Percentiles rank a stretch among this genome's conserved stretches.
Evolutionary conservation across 2,888 invertebrate species (phyloP).

Genomic region (Netelia virgata): DNA sequence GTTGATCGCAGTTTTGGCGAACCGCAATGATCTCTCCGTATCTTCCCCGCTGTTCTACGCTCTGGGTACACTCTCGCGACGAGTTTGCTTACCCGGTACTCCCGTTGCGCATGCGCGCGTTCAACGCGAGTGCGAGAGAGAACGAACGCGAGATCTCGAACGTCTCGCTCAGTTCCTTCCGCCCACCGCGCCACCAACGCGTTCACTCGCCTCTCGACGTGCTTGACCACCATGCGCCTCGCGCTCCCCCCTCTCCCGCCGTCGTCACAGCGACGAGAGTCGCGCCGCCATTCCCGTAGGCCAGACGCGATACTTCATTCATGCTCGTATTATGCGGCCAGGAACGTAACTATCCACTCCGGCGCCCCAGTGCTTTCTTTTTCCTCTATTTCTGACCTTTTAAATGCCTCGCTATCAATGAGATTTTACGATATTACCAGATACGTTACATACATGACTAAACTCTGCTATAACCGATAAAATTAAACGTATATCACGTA

Average conservation of each 20-base stretch:
- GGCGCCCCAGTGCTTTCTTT: conserved; percentile 65
- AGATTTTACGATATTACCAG: conserved; percentile 10
- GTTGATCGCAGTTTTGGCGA: background rate
- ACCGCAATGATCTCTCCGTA: background rate
- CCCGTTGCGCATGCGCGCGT: conserved; percentile 3
- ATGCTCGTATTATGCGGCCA: conserved; percentile 83
- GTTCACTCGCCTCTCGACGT: conserved; percentile 46
- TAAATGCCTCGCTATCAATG: conserved; percentile 21
- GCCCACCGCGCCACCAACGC: conserved; percentile 39
- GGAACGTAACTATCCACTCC: conserved; percentile 70
- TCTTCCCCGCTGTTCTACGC: background rate
- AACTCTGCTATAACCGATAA: too few species aligned
- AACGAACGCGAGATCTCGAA: background rate
- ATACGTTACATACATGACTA: too few species aligned
- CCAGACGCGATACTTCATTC: conserved; percentile 84
- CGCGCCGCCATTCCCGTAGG: conserved; percentile 75
- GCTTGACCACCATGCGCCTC: background rate
- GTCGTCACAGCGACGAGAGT: conserved; percentile 30
- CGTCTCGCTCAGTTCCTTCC: conserved; percentile 27
- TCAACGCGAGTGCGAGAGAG: conserved; percentile 1
- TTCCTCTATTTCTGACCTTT: conserved; percentile 12
- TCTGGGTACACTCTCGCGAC: conserved; percentile 11
- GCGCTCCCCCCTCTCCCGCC: conserved; percentile 1
- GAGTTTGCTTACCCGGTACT: conserved; percentile 4
- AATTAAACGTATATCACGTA: too few species aligned